Conservation (phyloP, 2,113 vertebrate genomes). For the Emydura subglobosa region DNA sequence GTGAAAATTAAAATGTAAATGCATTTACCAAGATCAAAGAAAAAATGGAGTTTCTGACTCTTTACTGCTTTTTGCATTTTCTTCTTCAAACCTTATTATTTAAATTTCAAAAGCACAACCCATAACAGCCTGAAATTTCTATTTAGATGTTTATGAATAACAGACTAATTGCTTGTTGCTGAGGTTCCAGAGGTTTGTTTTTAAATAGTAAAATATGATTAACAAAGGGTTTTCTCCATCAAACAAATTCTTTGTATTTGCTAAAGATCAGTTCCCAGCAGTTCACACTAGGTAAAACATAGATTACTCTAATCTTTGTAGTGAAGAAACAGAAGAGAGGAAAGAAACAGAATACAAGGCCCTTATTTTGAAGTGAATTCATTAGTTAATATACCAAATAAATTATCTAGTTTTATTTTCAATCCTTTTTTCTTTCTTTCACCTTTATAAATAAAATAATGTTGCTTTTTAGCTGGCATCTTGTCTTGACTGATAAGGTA, state of each 20-base stretch:
- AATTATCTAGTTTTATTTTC: not conserved
- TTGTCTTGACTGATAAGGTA: not conserved
- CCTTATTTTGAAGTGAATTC: not conserved
- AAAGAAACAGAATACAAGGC: not conserved
- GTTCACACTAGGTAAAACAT: not conserved
- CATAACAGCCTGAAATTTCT: slow-evolving; percentile 27
- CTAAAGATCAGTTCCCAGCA: not conserved
- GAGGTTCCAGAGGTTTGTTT: slow-evolving; percentile 35
- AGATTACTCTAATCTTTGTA: slow-evolving; percentile 4
- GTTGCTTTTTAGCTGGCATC: not conserved
- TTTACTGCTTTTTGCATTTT: slow-evolving; percentile 63
- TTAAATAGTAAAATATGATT: not conserved
- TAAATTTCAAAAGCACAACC: slow-evolving; percentile 49
- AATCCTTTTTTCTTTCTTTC: not conserved
- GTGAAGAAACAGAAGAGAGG: not conserved
- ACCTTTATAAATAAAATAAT: not conserved
- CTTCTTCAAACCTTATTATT: slow-evolving; percentile 50
- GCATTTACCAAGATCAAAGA: slow-evolving; percentile 64
- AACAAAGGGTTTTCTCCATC: slow-evolving; percentile 14
- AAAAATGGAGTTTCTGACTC: slow-evolving; percentile 61
- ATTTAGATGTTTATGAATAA: slow-evolving; percentile 35
- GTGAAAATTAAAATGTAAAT: slow-evolving; percentile 74
- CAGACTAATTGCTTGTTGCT: slow-evolving; percentile 1
- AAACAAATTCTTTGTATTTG: not conserved
- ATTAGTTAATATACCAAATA: not conserved